Conservation (phyloP, 1,140 invertebrate genomes). For the Hylaeus anthracinus region DNA sequence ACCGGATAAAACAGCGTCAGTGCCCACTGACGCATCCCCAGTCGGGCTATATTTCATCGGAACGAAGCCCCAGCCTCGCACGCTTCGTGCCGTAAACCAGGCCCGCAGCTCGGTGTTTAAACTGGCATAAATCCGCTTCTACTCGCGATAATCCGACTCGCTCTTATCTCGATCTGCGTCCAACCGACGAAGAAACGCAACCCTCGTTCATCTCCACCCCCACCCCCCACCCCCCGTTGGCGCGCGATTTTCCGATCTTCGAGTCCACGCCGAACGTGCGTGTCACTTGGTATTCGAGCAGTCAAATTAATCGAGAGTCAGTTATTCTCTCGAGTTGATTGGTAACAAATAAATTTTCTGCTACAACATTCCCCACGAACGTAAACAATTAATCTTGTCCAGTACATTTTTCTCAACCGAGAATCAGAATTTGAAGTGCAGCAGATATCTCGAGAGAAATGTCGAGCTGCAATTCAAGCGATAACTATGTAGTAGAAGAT, state of each 20-base stretch:
- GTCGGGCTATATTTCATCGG: slow-evolving; percentile 65
- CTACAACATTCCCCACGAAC: too few species aligned
- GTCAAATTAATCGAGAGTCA: too few species aligned
- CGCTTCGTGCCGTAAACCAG: slow-evolving; percentile 61
- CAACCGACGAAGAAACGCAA: background rate
- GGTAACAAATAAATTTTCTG: too few species aligned
- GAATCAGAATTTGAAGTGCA: too few species aligned
- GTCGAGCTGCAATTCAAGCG: too few species aligned
- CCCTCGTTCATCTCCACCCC: background rate
- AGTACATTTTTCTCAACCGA: too few species aligned
- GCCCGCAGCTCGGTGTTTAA: slow-evolving; percentile 61
- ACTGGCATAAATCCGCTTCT: slow-evolving; percentile 69
- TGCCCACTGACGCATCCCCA: slow-evolving; percentile 28
- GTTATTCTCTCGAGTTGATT: too few species aligned
- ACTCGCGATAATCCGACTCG: slow-evolving; percentile 49
- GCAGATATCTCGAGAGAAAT: too few species aligned
- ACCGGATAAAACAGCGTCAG: slow-evolving; percentile 34
- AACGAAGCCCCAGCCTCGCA: slow-evolving; percentile 31
- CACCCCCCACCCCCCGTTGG: background rate
- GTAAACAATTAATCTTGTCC: too few species aligned
- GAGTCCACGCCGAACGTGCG: background rate
- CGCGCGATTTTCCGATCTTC: slow-evolving; percentile 12
- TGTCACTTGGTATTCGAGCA: background rate
- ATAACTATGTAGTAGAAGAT: too few species aligned
- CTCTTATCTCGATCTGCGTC: slow-evolving; percentile 14